A percentile compares a stretch with the other conserved stretches of the same genome.
These are phyloP conservation scores for Cepaea hortensis DNA, from an alignment of 2,888 invertebrate species.

Conservation along the genomic window DNA sequence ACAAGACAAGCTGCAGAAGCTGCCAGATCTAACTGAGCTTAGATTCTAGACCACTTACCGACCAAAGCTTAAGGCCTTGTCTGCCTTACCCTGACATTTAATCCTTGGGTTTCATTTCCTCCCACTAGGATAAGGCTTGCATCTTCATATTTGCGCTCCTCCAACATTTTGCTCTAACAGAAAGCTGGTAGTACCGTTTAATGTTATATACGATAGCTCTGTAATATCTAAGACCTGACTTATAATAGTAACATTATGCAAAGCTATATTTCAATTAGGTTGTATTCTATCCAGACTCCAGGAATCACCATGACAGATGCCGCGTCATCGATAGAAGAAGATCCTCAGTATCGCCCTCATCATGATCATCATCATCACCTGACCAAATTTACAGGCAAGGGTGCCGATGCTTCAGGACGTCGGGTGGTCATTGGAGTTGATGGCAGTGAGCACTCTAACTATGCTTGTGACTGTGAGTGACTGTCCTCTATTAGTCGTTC, in stretches of 20 bases:
- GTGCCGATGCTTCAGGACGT: conserved; percentile 48
- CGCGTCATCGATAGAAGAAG: background rate
- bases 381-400: conserved; percentile 46
- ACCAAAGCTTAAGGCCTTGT: too few relatives aligned
- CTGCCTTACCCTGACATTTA: too few relatives aligned
- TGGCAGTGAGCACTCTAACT: conserved; percentile 52
- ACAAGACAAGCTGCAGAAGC: too few relatives aligned
- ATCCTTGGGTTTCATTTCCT: too few relatives aligned
- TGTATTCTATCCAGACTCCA: background rate
- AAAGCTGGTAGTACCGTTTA: too few relatives aligned
- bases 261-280: background rate
- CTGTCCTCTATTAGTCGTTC: background rate
- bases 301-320: conserved; percentile 13
- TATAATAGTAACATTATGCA: background rate
- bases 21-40: too few relatives aligned
- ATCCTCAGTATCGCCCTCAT: conserved; percentile 33
- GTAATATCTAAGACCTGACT: too few relatives aligned
- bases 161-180: too few relatives aligned
- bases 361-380: conserved; percentile 51
- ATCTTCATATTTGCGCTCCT: too few relatives aligned
- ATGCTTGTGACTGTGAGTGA: conserved; percentile 50
- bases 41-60: too few relatives aligned
- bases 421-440: conserved; percentile 51
- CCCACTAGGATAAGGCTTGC: too few relatives aligned
- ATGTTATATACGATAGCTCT: too few relatives aligned